These are phyloP conservation scores for Cydia fagiglandana DNA, from an alignment of 1,140 invertebrate species.

Conservation along the genomic window DNA sequence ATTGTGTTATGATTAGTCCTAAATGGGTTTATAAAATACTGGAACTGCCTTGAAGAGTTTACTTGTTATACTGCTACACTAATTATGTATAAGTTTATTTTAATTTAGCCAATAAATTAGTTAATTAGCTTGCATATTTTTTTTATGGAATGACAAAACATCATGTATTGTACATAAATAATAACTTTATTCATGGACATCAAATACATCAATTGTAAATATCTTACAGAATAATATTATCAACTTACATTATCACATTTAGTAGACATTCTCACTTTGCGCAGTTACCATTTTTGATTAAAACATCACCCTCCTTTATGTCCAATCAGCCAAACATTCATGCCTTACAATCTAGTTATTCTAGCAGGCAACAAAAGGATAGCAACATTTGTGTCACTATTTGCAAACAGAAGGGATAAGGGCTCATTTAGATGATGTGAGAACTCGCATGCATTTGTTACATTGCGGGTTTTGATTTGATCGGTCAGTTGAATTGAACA, in stretches of 20 bases:
- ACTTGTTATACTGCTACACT: neutral
- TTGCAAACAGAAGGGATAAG: too few species aligned
- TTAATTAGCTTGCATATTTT: neutral
- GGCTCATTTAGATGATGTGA: too few species aligned
- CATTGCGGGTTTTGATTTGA: too few species aligned
- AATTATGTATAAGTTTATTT: neutral
- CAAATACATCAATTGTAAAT: neutral
- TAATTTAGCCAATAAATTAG: neutral
- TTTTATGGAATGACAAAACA: neutral
- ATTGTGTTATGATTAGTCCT: too few species aligned
- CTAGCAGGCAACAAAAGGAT: too few species aligned
- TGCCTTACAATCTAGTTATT: too few species aligned
- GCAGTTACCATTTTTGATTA: neutral
- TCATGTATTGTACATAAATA: constrained; percentile 1
- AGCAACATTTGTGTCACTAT: too few species aligned
- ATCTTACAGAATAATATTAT: constrained; percentile 8
- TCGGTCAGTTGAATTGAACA: too few species aligned
- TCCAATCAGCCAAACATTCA: neutral
- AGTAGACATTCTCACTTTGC: constrained; percentile 2
- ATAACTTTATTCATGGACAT: constrained; percentile 30
- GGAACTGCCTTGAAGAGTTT: too few species aligned
- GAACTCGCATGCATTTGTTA: too few species aligned
- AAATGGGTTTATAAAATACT: too few species aligned
- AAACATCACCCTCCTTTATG: neutral
- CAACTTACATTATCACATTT: constrained; percentile 12